Evolutionary conservation across 2,888 invertebrate genomes (phyloP).

Genomic region (Dicyrtoma fusca): DNA sequence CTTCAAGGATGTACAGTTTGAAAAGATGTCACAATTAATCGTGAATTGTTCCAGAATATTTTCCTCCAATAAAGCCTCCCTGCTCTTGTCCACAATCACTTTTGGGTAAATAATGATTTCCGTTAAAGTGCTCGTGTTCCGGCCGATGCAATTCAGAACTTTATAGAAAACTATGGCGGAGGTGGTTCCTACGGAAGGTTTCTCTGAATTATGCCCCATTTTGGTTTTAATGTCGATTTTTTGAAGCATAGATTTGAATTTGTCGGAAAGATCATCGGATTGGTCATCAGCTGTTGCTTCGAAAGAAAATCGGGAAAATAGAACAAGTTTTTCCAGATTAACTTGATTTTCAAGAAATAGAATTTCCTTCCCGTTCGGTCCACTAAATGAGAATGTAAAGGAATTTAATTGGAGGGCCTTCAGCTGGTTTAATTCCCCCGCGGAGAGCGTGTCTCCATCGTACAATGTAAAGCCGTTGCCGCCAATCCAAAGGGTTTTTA

Average conservation of each 20-base stretch:
- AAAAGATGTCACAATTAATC: conserved; percentile 9
- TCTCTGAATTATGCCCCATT: too few species aligned
- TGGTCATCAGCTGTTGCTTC: too few species aligned
- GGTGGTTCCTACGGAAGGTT: too few species aligned
- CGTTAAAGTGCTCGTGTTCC: not conserved
- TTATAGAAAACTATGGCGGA: too few species aligned
- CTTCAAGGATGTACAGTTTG: not conserved
- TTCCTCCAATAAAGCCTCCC: not conserved
- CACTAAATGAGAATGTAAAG: conserved; percentile 5
- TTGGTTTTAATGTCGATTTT: too few species aligned
- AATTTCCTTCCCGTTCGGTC: not conserved
- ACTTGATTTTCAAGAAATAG: conserved; percentile 2
- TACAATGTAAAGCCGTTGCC: not conserved
- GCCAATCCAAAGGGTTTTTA: conserved; percentile 9
- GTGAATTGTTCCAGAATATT: conserved; percentile 18
- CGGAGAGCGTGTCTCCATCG: not conserved
- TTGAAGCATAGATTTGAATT: too few species aligned
- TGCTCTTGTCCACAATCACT: not conserved
- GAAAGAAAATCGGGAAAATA: conserved; percentile 10
- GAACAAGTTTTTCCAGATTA: conserved; percentile 11
- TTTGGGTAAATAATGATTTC: conserved; percentile 19
- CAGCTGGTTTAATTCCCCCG: not conserved
- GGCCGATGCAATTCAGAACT: not conserved
- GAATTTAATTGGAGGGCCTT: not conserved
- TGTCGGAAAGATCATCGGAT: too few species aligned